Conservation (phyloP, 1,140 invertebrate species). For the Dryas iulia region DNA sequence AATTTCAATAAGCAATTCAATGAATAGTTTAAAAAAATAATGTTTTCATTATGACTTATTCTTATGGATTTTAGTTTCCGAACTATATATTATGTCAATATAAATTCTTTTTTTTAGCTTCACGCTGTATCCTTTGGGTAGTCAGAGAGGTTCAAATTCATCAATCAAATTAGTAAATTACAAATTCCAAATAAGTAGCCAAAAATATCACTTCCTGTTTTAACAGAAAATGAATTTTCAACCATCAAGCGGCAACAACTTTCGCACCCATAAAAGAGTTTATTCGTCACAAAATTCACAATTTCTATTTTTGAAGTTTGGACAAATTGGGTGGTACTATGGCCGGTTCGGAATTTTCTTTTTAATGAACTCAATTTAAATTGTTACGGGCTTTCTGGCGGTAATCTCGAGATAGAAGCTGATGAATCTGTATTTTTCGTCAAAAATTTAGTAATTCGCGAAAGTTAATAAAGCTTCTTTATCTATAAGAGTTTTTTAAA, state of each 20-base stretch:
- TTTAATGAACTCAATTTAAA: slow-evolving; percentile 21
- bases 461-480: slow-evolving; percentile 1
- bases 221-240: slow-evolving; percentile 53
- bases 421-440: not conserved
- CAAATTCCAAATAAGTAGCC: no score
- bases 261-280: slow-evolving; percentile 46
- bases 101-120: no score
- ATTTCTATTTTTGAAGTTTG: slow-evolving; percentile 22
- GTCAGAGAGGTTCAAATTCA: no score
- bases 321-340: slow-evolving; percentile 1
- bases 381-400: not conserved
- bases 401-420: slow-evolving; percentile 1
- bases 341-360: slow-evolving; percentile 10
- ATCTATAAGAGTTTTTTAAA: not conserved
- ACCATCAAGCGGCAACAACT: slow-evolving; percentile 42
- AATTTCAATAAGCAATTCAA: no score
- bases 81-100: no score
- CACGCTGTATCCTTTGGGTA: no score
- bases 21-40: no score
- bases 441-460: not conserved
- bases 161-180: no score
- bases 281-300: slow-evolving; percentile 49
- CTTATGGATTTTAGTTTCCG: no score
- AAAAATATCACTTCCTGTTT: slow-evolving; percentile 23
- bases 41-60: no score